Evolutionary conservation across 2,888 invertebrate species (phyloP).

Genomic region (Drosophila gaucha): DNA sequence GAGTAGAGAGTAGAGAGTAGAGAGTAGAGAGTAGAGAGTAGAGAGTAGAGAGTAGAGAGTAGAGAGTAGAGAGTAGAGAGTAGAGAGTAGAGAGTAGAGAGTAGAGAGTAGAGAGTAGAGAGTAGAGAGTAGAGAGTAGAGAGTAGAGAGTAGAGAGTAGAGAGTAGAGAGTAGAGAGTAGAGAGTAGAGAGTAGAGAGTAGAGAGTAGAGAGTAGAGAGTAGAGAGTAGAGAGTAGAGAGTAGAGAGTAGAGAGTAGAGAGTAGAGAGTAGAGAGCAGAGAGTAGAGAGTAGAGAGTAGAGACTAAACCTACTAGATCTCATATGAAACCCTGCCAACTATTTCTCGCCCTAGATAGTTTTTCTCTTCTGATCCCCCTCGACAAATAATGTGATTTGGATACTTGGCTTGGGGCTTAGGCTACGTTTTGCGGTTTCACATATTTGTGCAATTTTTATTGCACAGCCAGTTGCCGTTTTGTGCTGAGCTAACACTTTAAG

Average conservation of each 20-base stretch:
- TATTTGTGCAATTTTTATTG: slow-evolving; percentile 52
- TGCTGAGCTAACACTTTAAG: slow-evolving; percentile 71
- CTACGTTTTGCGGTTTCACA: slow-evolving; percentile 12
- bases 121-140: not conserved
- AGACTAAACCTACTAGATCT: no score
- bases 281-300: not conserved
- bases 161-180: not conserved
- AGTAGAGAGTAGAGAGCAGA: not conserved
- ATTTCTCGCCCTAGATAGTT: not conserved
- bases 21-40: not conserved
- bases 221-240: not conserved
- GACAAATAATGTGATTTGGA: slow-evolving; percentile 36
- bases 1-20: not conserved
- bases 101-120: not conserved
- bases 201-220: not conserved
- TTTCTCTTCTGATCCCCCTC: not conserved
- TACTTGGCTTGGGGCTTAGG: slow-evolving; percentile 13
- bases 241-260: no score
- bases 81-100: not conserved
- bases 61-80: not conserved
- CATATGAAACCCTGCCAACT: not conserved
- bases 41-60: not conserved
- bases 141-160: not conserved
- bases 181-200: not conserved
- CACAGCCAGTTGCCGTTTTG: slow-evolving; percentile 43